Evolutionary conservation across 2,113 vertebrate genomes (phyloP).

Genomic region (Thymallus thymallus): DNA sequence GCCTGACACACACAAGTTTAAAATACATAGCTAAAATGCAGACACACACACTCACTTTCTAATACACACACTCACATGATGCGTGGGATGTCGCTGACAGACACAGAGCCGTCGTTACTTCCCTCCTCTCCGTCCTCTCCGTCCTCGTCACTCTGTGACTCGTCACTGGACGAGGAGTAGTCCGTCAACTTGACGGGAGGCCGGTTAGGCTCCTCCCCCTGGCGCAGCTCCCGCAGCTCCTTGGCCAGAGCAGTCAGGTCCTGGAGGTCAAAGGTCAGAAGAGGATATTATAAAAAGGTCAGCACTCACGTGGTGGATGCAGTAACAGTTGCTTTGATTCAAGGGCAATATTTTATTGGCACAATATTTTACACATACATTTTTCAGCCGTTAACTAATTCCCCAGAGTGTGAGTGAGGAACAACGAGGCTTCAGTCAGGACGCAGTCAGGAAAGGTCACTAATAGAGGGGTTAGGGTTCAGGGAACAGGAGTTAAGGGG

Average conservation of each 20-base stretch:
- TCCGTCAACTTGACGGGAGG: constrained; percentile 96
- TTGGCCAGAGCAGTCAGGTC: constrained; percentile 96
- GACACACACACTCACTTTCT: no score
- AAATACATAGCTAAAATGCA: constrained; percentile 42
- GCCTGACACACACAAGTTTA: constrained; percentile 83
- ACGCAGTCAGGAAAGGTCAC: no score
- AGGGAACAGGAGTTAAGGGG: neutral
- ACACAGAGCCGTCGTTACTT: constrained; percentile 88
- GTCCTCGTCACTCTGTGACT: constrained; percentile 94
- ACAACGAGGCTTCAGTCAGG: no score
- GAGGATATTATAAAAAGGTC: neutral
- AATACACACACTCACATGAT: constrained; percentile 85
- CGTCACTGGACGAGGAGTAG: constrained; percentile 97
- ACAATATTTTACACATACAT: no score
- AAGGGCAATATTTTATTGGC: no score
- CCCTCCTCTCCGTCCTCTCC: constrained; percentile 87
- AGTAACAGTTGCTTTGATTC: neutral
- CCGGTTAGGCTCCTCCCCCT: constrained; percentile 92
- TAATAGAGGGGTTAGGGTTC: constrained; percentile 4
- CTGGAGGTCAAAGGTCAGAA: constrained; percentile 58
- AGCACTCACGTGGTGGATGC: no score
- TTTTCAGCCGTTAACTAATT: no score
- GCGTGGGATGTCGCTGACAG: constrained; percentile 96
- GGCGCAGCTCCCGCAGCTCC: constrained; percentile 91
- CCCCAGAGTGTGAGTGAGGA: no score